phyloP scores from a whole-genome alignment of 2,888 invertebrate species.

The Selenia dentaria region DNA sequence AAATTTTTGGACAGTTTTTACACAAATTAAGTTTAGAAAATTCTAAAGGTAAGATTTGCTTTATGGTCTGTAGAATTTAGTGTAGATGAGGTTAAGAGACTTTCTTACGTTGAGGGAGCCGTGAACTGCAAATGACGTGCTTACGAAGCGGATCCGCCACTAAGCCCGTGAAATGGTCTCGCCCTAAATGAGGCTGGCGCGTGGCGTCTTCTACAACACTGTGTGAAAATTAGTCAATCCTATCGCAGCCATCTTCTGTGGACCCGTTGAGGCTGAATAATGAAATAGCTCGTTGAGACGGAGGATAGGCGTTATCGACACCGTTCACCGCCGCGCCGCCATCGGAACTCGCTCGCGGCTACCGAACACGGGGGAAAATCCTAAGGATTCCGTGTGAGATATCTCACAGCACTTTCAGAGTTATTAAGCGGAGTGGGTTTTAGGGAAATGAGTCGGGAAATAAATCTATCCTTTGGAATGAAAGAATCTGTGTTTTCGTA shows the following conservation, averaged over 20 bases:
- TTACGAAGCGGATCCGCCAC: constrained; percentile 64
- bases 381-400: constrained; percentile 76
- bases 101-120: constrained; percentile 48
- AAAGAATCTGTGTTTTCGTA: constrained; percentile 62
- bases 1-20: too few relatives aligned
- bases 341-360: constrained; percentile 59
- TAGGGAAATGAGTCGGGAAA: constrained; percentile 75
- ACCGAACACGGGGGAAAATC: constrained; percentile 68
- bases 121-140: constrained; percentile 71
- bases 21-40: constrained; percentile 51
- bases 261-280: constrained; percentile 73
- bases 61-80: constrained; percentile 53
- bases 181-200: constrained; percentile 70
- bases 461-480: constrained; percentile 65
- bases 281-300: constrained; percentile 76
- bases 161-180: constrained; percentile 70
- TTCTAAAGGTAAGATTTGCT: constrained; percentile 56
- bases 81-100: constrained; percentile 51
- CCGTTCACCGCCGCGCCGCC: constrained; percentile 31
- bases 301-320: constrained; percentile 65
- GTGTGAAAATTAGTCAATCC: constrained; percentile 78
- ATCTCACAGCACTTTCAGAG: constrained; percentile 74
- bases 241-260: constrained; percentile 70
- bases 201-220: constrained; percentile 62
- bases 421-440: constrained; percentile 82